Conservation (phyloP, 1,140 invertebrate species). For the Stenopsyche tienmushanensis region DNA sequence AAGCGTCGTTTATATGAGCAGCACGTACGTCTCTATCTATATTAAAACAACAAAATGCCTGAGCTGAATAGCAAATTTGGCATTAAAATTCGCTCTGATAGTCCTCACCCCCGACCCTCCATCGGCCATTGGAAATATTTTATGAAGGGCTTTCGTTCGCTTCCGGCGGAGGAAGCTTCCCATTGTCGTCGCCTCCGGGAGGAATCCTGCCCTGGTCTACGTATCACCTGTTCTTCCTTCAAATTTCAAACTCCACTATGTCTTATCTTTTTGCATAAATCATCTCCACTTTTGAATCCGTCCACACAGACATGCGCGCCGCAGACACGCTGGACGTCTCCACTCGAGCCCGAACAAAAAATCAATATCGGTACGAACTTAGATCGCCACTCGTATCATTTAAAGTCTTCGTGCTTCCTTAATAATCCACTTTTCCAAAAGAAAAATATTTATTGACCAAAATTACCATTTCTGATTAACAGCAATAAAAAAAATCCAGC, state of each 20-base stretch:
- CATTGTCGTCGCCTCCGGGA: neutral
- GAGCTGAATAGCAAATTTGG: slow-evolving; percentile 24
- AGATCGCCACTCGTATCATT: no score
- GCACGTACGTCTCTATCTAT: slow-evolving; percentile 23
- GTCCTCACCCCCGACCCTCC: neutral
- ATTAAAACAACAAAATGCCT: slow-evolving; percentile 32
- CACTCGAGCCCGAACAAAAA: no score
- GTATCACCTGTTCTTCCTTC: slow-evolving; percentile 3
- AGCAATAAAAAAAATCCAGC: no score
- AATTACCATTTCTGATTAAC: no score
- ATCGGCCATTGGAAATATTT: slow-evolving; percentile 21
- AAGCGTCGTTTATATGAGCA: neutral
- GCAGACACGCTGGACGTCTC: no score
- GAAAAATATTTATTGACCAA: no score
- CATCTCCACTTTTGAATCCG: neutral
- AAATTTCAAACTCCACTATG: neutral
- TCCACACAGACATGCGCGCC: no score
- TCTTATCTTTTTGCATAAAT: neutral
- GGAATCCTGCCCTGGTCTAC: neutral
- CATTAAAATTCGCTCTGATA: slow-evolving; percentile 28
- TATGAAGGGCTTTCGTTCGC: slow-evolving; percentile 2
- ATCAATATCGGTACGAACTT: no score
- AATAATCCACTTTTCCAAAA: no score
- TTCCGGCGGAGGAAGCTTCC: neutral
- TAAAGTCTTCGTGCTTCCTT: no score